phyloP scores from a whole-genome alignment of 1,140 invertebrate species.

The Aphidius gifuensis region DNA sequence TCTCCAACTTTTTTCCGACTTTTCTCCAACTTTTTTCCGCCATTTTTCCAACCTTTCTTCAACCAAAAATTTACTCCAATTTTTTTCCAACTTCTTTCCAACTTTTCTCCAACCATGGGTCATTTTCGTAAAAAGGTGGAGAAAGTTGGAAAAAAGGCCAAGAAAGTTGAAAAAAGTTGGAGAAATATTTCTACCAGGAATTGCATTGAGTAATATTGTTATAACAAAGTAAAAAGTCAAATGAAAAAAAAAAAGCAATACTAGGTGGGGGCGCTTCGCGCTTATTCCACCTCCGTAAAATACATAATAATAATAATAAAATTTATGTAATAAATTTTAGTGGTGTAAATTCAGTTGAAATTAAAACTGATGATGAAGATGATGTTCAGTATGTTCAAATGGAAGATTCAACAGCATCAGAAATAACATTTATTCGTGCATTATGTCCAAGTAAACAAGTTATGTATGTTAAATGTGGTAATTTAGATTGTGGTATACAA shows the following conservation, averaged over 20 bases:
- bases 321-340: slow-evolving; percentile 33
- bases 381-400: slow-evolving; percentile 70
- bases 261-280: too few relatives aligned
- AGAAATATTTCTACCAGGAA: not conserved
- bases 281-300: too few relatives aligned
- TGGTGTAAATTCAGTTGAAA: slow-evolving; percentile 58
- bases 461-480: slow-evolving; percentile 72
- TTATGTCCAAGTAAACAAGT: slow-evolving; percentile 74
- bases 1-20: too few relatives aligned
- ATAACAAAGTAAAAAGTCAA: not conserved
- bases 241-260: too few relatives aligned
- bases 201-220: not conserved
- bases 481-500: slow-evolving; percentile 76
- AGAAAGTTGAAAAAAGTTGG: too few relatives aligned
- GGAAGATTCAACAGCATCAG: slow-evolving; percentile 71
- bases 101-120: too few relatives aligned
- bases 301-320: not conserved
- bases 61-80: too few relatives aligned
- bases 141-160: too few relatives aligned
- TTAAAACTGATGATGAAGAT: slow-evolving; percentile 56
- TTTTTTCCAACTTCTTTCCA: too few relatives aligned
- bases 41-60: too few relatives aligned
- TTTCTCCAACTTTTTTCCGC: too few relatives aligned
- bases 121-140: too few relatives aligned
- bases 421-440: slow-evolving; percentile 76